Evolutionary conservation across 2,888 invertebrate species (phyloP).

Genomic region (Neocrepidodera transversa): DNA sequence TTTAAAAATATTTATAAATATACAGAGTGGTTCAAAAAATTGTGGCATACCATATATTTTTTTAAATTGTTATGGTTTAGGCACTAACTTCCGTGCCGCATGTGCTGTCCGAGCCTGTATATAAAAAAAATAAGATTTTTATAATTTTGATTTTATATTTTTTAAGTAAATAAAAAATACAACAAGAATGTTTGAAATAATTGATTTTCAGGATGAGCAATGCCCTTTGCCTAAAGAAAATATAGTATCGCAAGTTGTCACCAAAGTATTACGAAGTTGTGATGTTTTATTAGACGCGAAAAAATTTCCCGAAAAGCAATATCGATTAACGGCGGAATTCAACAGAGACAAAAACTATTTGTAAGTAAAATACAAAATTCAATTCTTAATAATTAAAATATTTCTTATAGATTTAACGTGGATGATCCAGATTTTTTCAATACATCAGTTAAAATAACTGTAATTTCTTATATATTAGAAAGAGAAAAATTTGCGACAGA

Average conservation of each 20-base stretch:
- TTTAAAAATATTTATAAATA: no score
- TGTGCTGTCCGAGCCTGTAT: no score
- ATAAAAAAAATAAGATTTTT: no score
- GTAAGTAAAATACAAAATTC: conserved; percentile 64
- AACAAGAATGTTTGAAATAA: no score
- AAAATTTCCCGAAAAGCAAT: conserved; percentile 68
- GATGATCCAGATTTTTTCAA: conserved; percentile 73
- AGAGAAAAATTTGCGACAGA: conserved; percentile 70
- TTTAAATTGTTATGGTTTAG: no score
- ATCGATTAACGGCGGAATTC: conserved; percentile 73
- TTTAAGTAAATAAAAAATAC: no score
- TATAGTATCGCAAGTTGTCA: conserved; percentile 45
- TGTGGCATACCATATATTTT: no score
- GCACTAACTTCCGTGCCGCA: no score
- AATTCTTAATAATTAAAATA: no score
- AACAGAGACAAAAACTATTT: conserved; percentile 75
- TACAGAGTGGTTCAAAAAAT: no score
- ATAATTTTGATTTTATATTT: no score
- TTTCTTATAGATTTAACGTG: conserved; percentile 67
- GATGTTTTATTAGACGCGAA: conserved; percentile 64
- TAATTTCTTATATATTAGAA: conserved; percentile 78
- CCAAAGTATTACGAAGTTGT: conserved; percentile 64
- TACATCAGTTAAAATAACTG: conserved; percentile 69
- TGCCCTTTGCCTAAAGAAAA: conserved; percentile 43
- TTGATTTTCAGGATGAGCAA: conserved; percentile 44